Evolutionary conservation across 2,113 vertebrate genomes (phyloP).

Genomic region (Barnardius zonarius): DNA sequence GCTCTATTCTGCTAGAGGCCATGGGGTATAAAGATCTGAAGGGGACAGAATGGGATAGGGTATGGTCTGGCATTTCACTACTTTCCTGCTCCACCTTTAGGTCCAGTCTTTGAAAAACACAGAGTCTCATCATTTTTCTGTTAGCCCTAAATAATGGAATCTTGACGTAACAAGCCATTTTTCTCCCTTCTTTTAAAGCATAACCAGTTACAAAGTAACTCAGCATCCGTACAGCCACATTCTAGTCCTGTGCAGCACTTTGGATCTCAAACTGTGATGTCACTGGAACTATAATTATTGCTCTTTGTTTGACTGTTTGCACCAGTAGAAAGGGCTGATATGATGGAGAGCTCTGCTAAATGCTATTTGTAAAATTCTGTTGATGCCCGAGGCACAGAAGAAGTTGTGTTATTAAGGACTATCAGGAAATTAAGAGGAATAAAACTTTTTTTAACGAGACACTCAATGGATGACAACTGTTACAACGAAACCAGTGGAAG

Average conservation of each 20-base stretch:
- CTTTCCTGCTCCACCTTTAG: background rate
- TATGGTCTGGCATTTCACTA: background rate
- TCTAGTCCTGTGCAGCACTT: background rate
- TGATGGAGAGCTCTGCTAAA: background rate
- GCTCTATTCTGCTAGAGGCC: background rate
- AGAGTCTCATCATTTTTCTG: background rate
- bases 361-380: background rate
- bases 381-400: background rate
- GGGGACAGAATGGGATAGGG: background rate
- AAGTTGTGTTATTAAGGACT: background rate
- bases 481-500: background rate
- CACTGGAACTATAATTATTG: background rate
- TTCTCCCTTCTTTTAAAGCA: background rate
- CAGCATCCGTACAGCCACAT: background rate
- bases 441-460: background rate
- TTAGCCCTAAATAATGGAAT: background rate
- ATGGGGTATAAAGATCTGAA: background rate
- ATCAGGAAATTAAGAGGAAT: background rate
- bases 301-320: background rate
- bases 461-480: background rate
- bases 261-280: background rate
- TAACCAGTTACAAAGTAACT: background rate
- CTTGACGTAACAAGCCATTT: background rate
- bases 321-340: background rate
- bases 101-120: background rate